These are phyloP conservation scores for Auanema sp. DNA, from an alignment of 2,888 invertebrate species.

Conservation along the genomic window DNA sequence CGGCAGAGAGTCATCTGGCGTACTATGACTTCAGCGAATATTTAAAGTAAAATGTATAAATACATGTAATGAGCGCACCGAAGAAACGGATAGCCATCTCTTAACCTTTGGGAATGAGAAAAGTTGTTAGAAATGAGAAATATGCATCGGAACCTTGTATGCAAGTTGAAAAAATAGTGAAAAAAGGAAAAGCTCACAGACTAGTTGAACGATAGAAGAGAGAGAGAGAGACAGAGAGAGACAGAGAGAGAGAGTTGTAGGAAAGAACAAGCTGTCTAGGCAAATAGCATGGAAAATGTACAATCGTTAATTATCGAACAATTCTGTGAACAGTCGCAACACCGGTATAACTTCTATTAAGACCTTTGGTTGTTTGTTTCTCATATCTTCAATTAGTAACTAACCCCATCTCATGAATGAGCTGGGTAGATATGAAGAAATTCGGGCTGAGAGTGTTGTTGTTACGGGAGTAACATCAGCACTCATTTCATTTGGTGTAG, in stretches of 20 bases:
- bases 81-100: no score
- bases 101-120: no score
- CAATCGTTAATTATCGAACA: slow-evolving; percentile 22
- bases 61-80: no score
- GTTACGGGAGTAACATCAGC: slow-evolving; percentile 10
- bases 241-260: slow-evolving; percentile 1
- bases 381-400: neutral
- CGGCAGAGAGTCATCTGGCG: no score
- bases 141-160: no score
- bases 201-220: slow-evolving; percentile 3
- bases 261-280: slow-evolving; percentile 12
- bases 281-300: slow-evolving; percentile 16
- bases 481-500: slow-evolving; percentile 17
- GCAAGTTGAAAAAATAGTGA: no score
- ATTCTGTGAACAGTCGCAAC: slow-evolving; percentile 8
- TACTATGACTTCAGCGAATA: no score
- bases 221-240: slow-evolving; percentile 13
- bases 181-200: no score
- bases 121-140: no score
- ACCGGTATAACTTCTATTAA: slow-evolving; percentile 10
- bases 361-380: neutral
- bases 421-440: slow-evolving; percentile 35
- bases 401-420: slow-evolving; percentile 39
- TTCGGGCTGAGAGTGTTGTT: slow-evolving; percentile 35
- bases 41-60: no score